A percentile compares a stretch with the other conserved stretches of the same genome.
Evolutionary conservation across 2,113 vertebrate genomes (phyloP).

Genomic region (Cynocephalus volans): DNA sequence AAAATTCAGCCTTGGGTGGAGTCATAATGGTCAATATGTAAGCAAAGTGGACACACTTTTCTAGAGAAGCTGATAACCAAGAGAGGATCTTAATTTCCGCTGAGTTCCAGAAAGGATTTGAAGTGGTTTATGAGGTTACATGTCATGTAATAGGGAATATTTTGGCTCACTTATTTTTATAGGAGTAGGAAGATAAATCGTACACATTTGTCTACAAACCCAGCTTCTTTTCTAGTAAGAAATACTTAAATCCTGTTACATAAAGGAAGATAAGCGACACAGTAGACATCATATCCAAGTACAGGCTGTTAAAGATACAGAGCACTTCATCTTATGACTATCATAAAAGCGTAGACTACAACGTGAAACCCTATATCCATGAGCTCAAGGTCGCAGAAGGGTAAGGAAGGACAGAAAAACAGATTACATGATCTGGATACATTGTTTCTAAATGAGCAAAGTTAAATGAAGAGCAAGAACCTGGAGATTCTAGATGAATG

Average conservation of each 20-base stretch:
- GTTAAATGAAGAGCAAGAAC: not conserved
- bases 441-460: not conserved
- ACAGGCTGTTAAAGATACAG: not conserved
- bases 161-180: not conserved
- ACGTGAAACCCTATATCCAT: not conserved
- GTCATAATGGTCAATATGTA: not conserved
- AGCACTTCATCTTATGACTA: not conserved
- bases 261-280: not conserved
- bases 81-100: not conserved
- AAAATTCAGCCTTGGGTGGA: not conserved
- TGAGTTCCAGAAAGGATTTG: not conserved
- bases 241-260: not conserved
- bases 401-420: not conserved
- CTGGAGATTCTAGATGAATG: not conserved
- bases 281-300: not conserved
- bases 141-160: not conserved
- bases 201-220: constrained; percentile 29
- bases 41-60: not conserved
- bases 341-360: not conserved
- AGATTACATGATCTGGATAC: not conserved
- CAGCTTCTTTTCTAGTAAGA: not conserved
- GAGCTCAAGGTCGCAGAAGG: not conserved
- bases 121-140: not conserved
- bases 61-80: not conserved
- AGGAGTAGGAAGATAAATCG: not conserved